Base-by-base conservation (phyloP, 1,140 invertebrate genomes). In the Adelges cooleyi region DNA sequence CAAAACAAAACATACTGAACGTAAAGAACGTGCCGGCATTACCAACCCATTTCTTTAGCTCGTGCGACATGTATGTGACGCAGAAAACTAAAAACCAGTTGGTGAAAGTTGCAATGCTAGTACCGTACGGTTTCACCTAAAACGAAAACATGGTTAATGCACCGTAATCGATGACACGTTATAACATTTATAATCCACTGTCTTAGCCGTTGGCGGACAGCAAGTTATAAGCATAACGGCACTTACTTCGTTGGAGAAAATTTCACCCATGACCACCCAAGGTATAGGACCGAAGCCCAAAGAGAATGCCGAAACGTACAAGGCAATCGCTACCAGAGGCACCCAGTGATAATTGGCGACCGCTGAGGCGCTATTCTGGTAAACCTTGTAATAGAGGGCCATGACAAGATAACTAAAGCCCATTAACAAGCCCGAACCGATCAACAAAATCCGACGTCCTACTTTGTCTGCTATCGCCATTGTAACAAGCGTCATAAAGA, bases 11-110 rank as follows among this genome's bases (percentile, higher is more conserved):
- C 1, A 78, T 78, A 11, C 83, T 78, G 72, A 95, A 95, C 20
- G 90, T 77, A 79, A 86, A 89, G 76, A 90, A 93, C 1, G 85
- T 83, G 4, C 79, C 80, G 69, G 85, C 82, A 36, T 80, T 80
- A 15, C 85, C 85, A 5, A 90, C 74, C 0, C 76, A 73, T 0
- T 74, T 69, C 0, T 77, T 73, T 2, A 94, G 73, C 0, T 79
- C 72, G 2, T 76, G 76, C 73, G 89, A 91, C 70, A 81, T 84
- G 69, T 86, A 85, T 3, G 89, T 92, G 11, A 92, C 80, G 23
- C 92, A 66, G 73, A 93, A 94, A 0, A 82, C 86, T 33, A 87
- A 18, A 9, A 23, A 18, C 54, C 54, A 59, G 4, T 59, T 59
- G 11, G 23, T 44, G 6, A 10, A 42, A 1, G 54, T 59, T 9